Percentiles rank a stretch among this genome's conserved stretches.
Conservation (phyloP, 1,140 invertebrate species). For the Chironomus striatipennis region DNA sequence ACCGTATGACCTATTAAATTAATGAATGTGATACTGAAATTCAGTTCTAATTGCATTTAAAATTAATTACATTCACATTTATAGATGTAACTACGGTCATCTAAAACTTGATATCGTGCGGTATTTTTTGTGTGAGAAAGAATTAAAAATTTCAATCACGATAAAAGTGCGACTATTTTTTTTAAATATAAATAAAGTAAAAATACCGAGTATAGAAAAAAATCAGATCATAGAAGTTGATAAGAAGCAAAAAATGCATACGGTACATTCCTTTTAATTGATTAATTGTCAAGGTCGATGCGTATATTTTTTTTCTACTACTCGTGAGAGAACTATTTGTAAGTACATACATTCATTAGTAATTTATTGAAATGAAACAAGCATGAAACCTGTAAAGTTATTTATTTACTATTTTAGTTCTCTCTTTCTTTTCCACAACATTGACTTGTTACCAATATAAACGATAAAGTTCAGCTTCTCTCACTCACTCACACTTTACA, state of each 20-base stretch:
- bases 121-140: too few relatives aligned
- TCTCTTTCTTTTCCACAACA: not conserved
- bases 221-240: not conserved
- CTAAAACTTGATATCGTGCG: too few relatives aligned
- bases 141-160: too few relatives aligned
- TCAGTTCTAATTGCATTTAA: too few relatives aligned
- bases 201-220: too few relatives aligned
- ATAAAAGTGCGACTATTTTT: too few relatives aligned
- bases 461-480: not conserved
- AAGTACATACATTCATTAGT: conserved; percentile 10
- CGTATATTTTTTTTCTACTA: not conserved
- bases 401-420: not conserved
- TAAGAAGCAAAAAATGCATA: not conserved
- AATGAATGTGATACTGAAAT: too few relatives aligned
- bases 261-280: not conserved
- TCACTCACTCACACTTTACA: not conserved
- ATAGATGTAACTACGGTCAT: too few relatives aligned
- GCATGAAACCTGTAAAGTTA: not conserved
- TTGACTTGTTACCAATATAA: not conserved
- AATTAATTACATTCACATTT: too few relatives aligned
- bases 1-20: too few relatives aligned
- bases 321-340: too few relatives aligned
- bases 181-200: too few relatives aligned
- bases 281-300: conserved; percentile 6
- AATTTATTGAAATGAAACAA: not conserved